Evolutionary conservation across 2,888 invertebrate species (phyloP).

Genomic region (Sipunculus nudus): DNA sequence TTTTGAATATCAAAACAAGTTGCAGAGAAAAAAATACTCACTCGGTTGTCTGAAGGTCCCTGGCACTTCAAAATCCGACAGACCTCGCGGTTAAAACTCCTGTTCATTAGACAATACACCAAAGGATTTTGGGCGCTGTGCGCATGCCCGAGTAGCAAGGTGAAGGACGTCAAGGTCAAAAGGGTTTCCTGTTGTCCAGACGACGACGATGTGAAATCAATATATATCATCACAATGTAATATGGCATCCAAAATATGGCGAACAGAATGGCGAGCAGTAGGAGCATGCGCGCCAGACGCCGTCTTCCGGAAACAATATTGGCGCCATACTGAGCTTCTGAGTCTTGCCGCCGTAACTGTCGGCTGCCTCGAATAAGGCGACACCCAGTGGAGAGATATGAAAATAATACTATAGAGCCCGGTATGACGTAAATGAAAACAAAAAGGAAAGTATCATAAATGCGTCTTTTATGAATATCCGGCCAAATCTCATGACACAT

Average conservation of each 20-base stretch:
- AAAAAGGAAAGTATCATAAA: slow-evolving; percentile 78
- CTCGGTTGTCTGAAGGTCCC: no score
- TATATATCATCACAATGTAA: slow-evolving; percentile 77
- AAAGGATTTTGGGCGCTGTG: neutral
- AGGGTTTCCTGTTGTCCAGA: no score
- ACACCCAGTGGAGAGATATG: slow-evolving; percentile 66
- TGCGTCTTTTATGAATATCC: slow-evolving; percentile 61
- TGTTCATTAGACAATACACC: neutral
- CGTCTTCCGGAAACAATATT: slow-evolving; percentile 61
- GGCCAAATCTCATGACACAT: slow-evolving; percentile 39
- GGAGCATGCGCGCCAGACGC: slow-evolving; percentile 80
- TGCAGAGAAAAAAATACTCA: no score
- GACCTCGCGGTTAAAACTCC: no score
- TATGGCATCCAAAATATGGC: slow-evolving; percentile 83
- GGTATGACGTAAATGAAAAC: slow-evolving; percentile 81
- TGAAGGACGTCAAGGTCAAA: no score
- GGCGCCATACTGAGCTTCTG: slow-evolving; percentile 33
- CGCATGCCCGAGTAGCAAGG: neutral
- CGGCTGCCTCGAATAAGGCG: slow-evolving; percentile 65
- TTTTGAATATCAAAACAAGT: no score
- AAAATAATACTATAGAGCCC: slow-evolving; percentile 69
- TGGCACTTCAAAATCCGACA: no score
- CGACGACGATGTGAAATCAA: no score
- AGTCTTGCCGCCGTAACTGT: slow-evolving; percentile 48
- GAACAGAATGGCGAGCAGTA: slow-evolving; percentile 79